Evolutionary conservation across 2,888 invertebrate genomes (phyloP), one percentile per base, ranked within the genome.

Genomic region (Agriopis aurantiaria): DNA sequence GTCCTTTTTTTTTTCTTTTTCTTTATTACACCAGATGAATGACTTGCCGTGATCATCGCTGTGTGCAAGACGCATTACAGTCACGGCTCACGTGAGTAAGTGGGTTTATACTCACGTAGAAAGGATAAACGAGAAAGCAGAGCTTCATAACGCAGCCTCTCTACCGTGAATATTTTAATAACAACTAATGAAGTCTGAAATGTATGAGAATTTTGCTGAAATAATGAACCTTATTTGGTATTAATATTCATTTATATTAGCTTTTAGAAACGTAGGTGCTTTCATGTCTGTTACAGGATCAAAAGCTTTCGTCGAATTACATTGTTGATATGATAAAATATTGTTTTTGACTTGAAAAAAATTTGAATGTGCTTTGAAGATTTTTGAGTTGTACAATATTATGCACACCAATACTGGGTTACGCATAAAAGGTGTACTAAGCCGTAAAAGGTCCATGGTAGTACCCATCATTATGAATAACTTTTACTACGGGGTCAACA

Each of bases 161-260:
- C 52, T 12, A 51, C 43, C 14, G 23, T 62, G 62, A 62, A 62
- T 62, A 65, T 53, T 49, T 61, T 61, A 61, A 43, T 61, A 53
- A 56, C 56, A 48, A 23, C 59, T 66, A 53, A 59, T 59, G 52
- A 59, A 59, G 59, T 59, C 65, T 46, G 45, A 23, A 59, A 59
- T 52, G 65, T 62, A 62, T 51, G 62, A 62, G 65, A 66, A 66
- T 66, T 59, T 59, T 48, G 14, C 53, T 41, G 53, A 12, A 66
- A 53, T 66, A 66, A 66, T 60, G 59, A 66, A 66, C 65, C 53
- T 14, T 59, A 46, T 48, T 66, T 46, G 43, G 43, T 59, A 53
- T 51, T 59, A 66, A 53, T 59, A 45, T 66, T 53, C 52, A 59
- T 59, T 59, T 59, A 59, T 65, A n/a, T 59, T 48, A 48, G 59